Evolutionary conservation across 2,113 vertebrate species (phyloP), one percentile per base, ranked within the genome.

Genomic region (Noctilio leporinus): DNA sequence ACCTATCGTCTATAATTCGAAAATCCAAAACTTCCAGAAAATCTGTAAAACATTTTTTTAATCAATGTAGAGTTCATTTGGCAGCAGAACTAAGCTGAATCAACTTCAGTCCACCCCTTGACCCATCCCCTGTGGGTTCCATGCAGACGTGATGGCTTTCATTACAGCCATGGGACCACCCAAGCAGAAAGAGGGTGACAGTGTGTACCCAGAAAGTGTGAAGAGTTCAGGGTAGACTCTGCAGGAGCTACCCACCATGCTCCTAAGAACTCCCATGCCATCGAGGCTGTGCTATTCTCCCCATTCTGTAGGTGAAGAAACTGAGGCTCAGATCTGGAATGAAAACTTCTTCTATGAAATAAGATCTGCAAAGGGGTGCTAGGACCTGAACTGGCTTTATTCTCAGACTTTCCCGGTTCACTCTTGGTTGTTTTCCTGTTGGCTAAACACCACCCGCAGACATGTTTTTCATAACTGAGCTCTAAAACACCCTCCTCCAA

Each of bases 121-220:
- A 28, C 33, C 40, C 20, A 38, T 40, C 72, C 26, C 0, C 35
- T 85, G 10, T 10, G 33, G 4, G 20, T 16, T 86, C 62, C 80
- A 15, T 5, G 3, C 5, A 17, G 59, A 43, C 16, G 16, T 1
- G 0, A 12, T 20, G 40, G 51, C 51, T 17, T 38, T 53, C 33
- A 1, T 51, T 30, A 20, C 43, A 77, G 3, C 11, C 35, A 40
- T 4, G 3, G 2, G 38, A 38, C 14, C 28, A 19, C 40, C 67
- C 43, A 40, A 40, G 33, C 17, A 35, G 40, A 57, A 75, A 69
- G 14, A 4, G 8, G 7, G 5, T 22, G 20, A 15, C 16, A 3
- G 2, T 12, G 10, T 33, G 7, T 35, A 0, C 7, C 10, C 59
- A 45, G 57, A 55, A 69, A 17, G 28, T 2, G 12, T 3, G 49